Evolutionary conservation across 2,113 vertebrate genomes (phyloP).

Genomic region (Rhinolophus ferrumequinum): DNA sequence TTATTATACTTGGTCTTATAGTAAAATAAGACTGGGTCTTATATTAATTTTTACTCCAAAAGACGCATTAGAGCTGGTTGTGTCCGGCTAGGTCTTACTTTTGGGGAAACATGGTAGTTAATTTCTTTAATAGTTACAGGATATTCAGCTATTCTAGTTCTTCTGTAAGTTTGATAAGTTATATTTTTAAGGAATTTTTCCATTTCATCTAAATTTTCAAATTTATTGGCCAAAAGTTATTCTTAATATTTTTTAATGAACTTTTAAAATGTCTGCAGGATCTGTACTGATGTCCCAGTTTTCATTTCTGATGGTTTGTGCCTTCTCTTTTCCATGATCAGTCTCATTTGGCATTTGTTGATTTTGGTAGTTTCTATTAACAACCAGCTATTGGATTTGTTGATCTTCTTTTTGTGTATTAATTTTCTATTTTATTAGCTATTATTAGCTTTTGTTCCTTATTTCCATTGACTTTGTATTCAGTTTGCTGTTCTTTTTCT

Average conservation of each 20-base stretch:
- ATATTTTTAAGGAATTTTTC: background rate
- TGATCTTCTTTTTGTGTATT: background rate
- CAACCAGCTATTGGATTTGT: background rate
- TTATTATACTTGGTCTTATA: no score
- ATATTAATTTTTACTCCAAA: no score
- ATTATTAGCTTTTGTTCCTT: background rate
- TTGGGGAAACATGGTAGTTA: background rate
- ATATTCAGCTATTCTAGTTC: background rate
- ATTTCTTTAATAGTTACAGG: background rate
- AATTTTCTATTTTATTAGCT: slow-evolving; percentile 9
- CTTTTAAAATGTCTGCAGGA: background rate
- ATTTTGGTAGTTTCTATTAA: background rate
- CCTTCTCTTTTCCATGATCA: background rate
- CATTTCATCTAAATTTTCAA: background rate
- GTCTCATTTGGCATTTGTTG: background rate
- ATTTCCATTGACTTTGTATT: background rate
- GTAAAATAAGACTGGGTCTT: no score
- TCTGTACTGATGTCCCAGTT: background rate
- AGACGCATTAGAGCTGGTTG: no score
- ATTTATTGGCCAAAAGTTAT: background rate
- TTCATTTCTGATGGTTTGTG: background rate
- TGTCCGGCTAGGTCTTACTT: no score
- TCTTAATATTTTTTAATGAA: background rate
- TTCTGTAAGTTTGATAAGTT: background rate
- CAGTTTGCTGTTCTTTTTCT: background rate